A percentile compares a stretch with the other conserved stretches of the same genome.
phyloP scores from a whole-genome alignment of 2,797 vertebrate genomes.

The Anas flavirostris region DNA sequence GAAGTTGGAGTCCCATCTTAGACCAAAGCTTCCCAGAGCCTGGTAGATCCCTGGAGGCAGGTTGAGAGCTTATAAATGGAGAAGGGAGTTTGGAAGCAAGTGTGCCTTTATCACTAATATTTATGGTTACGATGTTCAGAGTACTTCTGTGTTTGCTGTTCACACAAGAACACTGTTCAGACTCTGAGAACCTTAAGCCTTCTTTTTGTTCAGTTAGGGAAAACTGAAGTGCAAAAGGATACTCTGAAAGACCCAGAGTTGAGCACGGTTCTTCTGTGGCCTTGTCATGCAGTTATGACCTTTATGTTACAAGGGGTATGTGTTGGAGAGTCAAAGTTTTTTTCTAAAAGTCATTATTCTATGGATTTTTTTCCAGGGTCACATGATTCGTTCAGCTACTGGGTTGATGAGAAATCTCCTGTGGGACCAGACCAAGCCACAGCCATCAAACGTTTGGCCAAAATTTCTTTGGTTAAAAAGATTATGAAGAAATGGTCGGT shows the following conservation, averaged over 20 bases:
- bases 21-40: not conserved
- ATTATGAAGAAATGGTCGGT: slow-evolving; percentile 99
- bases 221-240: not conserved
- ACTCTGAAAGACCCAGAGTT: not conserved
- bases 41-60: not conserved
- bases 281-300: not conserved
- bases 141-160: not conserved
- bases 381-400: slow-evolving; percentile 97
- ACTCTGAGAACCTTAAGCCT: not conserved
- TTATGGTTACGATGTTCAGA: not conserved
- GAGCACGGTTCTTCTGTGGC: not conserved
- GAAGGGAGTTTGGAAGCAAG: not conserved
- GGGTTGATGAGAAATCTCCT: slow-evolving; percentile 95
- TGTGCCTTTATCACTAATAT: not conserved
- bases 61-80: not conserved
- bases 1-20: not conserved
- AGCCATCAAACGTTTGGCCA: slow-evolving; percentile 90
- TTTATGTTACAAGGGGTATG: not conserved
- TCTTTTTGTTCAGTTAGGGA: not conserved
- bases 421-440: slow-evolving; percentile 94
- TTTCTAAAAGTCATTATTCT: not conserved
- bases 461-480: slow-evolving; percentile 91
- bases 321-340: not conserved
- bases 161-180: not conserved
- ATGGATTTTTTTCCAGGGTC: slow-evolving; percentile 83